Base-by-base conservation (phyloP, 2,113 vertebrate species). In the Eulacestoma nigropectus region DNA sequence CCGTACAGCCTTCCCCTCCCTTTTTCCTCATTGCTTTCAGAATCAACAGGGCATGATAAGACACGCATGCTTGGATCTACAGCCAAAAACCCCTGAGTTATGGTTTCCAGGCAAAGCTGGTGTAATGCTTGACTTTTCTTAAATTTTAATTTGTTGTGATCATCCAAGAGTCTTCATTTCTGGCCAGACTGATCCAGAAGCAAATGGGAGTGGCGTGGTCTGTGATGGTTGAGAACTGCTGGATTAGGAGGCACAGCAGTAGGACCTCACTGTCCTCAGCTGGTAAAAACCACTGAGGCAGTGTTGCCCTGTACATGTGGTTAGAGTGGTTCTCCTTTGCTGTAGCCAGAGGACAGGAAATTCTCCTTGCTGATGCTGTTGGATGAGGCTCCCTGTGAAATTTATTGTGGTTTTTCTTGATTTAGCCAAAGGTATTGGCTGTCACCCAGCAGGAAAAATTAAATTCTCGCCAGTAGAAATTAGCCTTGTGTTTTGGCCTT, bases 31-130 rank as follows among this genome's bases (percentile, higher is more conserved):
- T 2, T 82, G 73, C 80, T 76, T 82, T 78, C 72, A 52, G 78
- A 89, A 76, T 76, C 63, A 91, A 41, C 64, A 91, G 69, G 72
- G 42, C 92, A 84, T 79, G 94, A 82, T 87, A 87, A 75, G 86
- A 92, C 89, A 67, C 1, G 63, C 6, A 0, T 42, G 35, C 80
- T 84, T 81, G 65, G 46, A 65, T 86, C 69, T 87, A 18, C 44
- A 91, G 67, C 69, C 83, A 80, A 75, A 84, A 93, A 53, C 9
- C 4, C 22, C 41, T 25, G 39, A 89, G 41, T 64, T 73, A 50
- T 59, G 67, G 18, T 55, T 91, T 87, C n/a, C 77, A 83, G 49
- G 35, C 4, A 6, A 55, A 84, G 33, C 6, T 88, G 19, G 27
- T 49, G 16, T 56, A 76, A 25, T 32, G 30, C n/a, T 75, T 62